A percentile compares a stretch with the other conserved stretches of the same genome.
These are phyloP conservation scores for Stichodactyla helianthus DNA, from an alignment of 64 coral and sea anemone genomes.

Conservation along the genomic window DNA sequence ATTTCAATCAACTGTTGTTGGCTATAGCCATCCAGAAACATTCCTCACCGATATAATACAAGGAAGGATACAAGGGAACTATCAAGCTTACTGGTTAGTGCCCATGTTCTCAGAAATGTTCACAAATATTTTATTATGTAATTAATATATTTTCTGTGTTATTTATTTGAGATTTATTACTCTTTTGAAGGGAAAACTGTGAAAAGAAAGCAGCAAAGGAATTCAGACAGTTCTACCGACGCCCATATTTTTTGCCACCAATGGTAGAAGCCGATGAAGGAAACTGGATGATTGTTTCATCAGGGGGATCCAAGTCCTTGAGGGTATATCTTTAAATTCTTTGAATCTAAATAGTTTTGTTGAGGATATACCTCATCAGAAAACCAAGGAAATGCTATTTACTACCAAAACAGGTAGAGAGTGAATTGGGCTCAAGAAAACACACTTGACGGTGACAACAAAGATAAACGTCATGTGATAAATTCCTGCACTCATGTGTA, in stretches of 20 bases:
- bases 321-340: background rate
- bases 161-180: background rate
- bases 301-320: slow-evolving; percentile 41
- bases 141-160: no score
- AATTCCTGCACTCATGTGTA: no score
- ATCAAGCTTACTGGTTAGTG: slow-evolving; percentile 60
- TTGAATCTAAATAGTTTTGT: no score
- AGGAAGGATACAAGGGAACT: slow-evolving; percentile 42
- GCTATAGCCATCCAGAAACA: slow-evolving; percentile 25
- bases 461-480: no score
- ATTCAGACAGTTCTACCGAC: slow-evolving; percentile 70
- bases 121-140: no score
- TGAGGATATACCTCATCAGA: no score
- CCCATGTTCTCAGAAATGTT: background rate
- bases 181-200: slow-evolving; percentile 62
- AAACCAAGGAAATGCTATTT: no score
- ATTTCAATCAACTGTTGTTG: slow-evolving; percentile 55
- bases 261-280: slow-evolving; percentile 79
- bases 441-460: no score
- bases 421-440: no score
- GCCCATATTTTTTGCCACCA: slow-evolving; percentile 80
- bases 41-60: slow-evolving; percentile 46
- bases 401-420: no score
- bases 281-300: slow-evolving; percentile 69
- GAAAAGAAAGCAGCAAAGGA: slow-evolving; percentile 63